phyloP scores from a whole-genome alignment of 2,113 vertebrate genomes.

The Phylloscopus trochilus region DNA sequence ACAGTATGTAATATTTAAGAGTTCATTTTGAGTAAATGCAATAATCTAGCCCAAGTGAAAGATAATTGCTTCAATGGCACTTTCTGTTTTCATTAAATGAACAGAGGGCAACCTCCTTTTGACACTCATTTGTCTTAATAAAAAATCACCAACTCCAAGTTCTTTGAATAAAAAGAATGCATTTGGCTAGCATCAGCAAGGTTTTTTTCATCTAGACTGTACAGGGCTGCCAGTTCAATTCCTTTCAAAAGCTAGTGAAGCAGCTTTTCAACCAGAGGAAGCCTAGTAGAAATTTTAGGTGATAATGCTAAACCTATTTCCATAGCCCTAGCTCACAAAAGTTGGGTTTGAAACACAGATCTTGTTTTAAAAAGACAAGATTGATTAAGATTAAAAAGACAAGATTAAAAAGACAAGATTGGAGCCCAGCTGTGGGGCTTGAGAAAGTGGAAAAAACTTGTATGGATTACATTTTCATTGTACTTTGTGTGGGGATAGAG shows the following conservation, averaged over 20 bases:
- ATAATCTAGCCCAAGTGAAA: not conserved
- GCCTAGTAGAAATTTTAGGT: not conserved
- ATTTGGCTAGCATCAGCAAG: not conserved
- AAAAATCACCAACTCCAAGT: not conserved
- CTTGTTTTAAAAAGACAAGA: not conserved
- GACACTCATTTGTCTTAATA: not conserved
- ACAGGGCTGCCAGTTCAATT: not conserved
- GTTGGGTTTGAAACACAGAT: not conserved
- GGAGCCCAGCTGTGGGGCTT: too few species aligned
- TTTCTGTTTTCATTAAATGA: not conserved
- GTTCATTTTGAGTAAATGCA: not conserved
- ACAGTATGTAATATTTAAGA: not conserved
- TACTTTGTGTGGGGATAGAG: too few species aligned
- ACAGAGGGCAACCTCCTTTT: not conserved
- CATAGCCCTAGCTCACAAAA: not conserved
- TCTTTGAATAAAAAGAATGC: not conserved
- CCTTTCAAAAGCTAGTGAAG: not conserved
- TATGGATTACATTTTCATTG: too few species aligned
- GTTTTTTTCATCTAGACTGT: not conserved
- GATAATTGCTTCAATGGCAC: not conserved
- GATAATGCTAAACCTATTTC: not conserved
- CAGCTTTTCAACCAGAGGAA: not conserved
- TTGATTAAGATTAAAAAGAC: too few species aligned
- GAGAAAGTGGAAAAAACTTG: too few species aligned
- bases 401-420: too few species aligned